Percentiles rank a stretch among this genome's conserved stretches.
Conservation (phyloP, 2,113 vertebrate species). For the Silurus asotus region DNA sequence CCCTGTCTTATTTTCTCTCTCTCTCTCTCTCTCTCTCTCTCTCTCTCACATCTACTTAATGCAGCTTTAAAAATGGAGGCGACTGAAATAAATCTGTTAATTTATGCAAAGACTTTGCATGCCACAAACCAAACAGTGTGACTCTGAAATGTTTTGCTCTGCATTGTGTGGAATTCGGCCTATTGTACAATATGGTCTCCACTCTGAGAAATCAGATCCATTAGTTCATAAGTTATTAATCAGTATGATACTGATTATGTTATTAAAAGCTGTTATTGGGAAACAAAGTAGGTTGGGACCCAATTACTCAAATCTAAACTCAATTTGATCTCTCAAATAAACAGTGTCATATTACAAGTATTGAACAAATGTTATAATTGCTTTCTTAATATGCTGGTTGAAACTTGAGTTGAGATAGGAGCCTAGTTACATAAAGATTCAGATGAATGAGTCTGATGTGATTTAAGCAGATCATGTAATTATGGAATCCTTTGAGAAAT, state of each 20-base stretch:
- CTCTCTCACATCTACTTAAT: constrained; percentile 17
- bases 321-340: not conserved
- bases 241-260: not conserved
- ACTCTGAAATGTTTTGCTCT: not conserved
- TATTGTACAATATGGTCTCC: not conserved
- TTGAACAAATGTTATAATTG: not conserved
- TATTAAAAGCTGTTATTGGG: constrained; percentile 11
- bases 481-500: not conserved
- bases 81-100: constrained; percentile 39
- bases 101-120: constrained; percentile 16
- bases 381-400: not conserved
- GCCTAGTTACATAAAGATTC: not conserved
- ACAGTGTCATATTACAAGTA: not conserved
- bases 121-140: not conserved
- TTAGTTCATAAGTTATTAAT: not conserved
- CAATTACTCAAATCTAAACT: constrained; percentile 16
- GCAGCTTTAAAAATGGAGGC: constrained; percentile 2
- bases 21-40: not conserved
- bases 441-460: not conserved
- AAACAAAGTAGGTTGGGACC: not conserved
- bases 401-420: not conserved
- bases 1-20: not conserved
- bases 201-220: not conserved
- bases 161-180: not conserved
- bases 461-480: constrained; percentile 1